phyloP scores from a whole-genome alignment of 2,888 invertebrate genomes.

The Bursaphelenchus okinawaensis region DNA sequence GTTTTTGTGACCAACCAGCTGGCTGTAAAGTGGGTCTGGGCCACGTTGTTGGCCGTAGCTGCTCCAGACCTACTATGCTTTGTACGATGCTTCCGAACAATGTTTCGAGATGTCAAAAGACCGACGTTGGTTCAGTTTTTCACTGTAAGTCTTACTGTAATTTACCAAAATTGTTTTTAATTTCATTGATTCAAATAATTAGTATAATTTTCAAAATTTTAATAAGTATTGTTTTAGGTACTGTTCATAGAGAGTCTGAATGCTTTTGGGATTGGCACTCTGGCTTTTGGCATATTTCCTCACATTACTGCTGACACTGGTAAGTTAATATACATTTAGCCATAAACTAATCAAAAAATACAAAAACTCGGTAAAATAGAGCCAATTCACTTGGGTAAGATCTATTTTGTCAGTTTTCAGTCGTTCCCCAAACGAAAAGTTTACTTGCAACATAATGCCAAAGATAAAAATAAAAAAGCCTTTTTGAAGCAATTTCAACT shows the following conservation, averaged over 20 bases:
- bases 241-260: conserved; percentile 81
- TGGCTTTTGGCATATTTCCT: conserved; percentile 82
- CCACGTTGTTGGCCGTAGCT: conserved; percentile 57
- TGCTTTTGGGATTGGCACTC: conserved; percentile 76
- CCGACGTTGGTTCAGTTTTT: conserved; percentile 52
- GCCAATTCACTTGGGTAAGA: too few relatives aligned
- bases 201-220: too few relatives aligned
- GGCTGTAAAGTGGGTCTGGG: conserved; percentile 60
- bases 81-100: conserved; percentile 58
- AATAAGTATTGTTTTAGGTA: conserved; percentile 63
- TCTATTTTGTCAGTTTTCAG: too few relatives aligned
- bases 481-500: too few relatives aligned
- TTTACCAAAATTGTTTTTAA: neutral
- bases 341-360: too few relatives aligned
- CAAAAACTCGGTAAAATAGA: too few relatives aligned
- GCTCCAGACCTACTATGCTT: conserved; percentile 59
- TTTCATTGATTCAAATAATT: too few relatives aligned
- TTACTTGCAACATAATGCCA: conserved; percentile 1
- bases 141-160: conserved; percentile 27
- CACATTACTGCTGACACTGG: conserved; percentile 88
- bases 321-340: too few relatives aligned
- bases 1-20: conserved; percentile 48
- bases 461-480: too few relatives aligned
- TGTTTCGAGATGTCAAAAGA: conserved; percentile 57
- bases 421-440: too few relatives aligned